Evolutionary conservation across 2,888 invertebrate genomes (phyloP).

Genomic region (Parapristionchus giblindavisi): DNA sequence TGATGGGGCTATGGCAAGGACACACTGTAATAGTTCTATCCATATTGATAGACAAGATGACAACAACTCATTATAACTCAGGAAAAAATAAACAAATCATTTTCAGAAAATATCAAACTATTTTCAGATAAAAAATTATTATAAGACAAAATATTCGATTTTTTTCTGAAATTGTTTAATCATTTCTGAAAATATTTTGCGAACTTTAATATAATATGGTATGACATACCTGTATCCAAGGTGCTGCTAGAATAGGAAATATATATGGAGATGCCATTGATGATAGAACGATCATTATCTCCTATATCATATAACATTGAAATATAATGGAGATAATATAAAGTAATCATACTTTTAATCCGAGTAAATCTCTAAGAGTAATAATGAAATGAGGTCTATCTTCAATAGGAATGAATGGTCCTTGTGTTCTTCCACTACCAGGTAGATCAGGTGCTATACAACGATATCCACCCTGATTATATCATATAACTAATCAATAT

Average conservation of each 20-base stretch:
- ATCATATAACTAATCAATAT: background rate
- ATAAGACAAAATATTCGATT: no score
- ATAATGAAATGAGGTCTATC: constrained; percentile 31
- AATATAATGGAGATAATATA: no score
- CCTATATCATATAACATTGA: no score
- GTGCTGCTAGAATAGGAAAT: constrained; percentile 43
- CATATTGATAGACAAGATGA: background rate
- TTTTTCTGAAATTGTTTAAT: no score
- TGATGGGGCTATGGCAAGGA: constrained; percentile 54
- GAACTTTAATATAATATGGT: background rate
- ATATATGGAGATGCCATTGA: constrained; percentile 57
- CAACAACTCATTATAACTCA: background rate
- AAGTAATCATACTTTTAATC: constrained; percentile 14
- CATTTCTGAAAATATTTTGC: no score
- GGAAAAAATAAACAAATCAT: background rate
- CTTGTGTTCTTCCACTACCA: constrained; percentile 40
- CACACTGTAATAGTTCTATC: constrained; percentile 45
- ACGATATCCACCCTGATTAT: constrained; percentile 49
- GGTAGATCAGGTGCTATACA: constrained; percentile 55
- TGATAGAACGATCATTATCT: constrained; percentile 49
- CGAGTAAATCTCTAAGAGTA: background rate
- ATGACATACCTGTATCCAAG: constrained; percentile 24
- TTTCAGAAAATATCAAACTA: background rate
- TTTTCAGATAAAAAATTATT: no score
- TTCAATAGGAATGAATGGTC: constrained; percentile 17